These are phyloP conservation scores for Musca vetustissima DNA, from an alignment of 1,140 invertebrate species.

Conservation along the genomic window DNA sequence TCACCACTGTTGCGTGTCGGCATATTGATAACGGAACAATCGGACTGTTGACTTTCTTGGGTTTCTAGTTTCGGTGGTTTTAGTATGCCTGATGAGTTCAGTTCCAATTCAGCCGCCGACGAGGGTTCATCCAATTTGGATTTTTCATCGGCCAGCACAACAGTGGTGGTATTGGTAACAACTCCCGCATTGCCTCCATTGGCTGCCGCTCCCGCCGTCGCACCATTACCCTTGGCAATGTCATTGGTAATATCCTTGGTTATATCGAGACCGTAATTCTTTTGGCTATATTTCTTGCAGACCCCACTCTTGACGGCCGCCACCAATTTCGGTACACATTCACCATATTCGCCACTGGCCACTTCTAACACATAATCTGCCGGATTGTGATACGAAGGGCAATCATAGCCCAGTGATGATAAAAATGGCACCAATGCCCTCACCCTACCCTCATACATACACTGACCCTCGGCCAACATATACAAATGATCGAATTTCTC, in stretches of 20 bases:
- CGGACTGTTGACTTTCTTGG: constrained; percentile 48
- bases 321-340: constrained; percentile 81
- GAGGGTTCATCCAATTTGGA: constrained; percentile 24
- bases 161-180: constrained; percentile 31
- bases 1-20: constrained; percentile 20
- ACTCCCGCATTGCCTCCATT: constrained; percentile 1
- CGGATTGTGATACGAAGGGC: constrained; percentile 93
- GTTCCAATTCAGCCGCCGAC: constrained; percentile 14
- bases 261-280: constrained; percentile 41
- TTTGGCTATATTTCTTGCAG: constrained; percentile 65
- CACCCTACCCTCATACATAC: constrained; percentile 85
- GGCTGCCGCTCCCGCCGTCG: constrained; percentile 1
- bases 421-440: constrained; percentile 84
- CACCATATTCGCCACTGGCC: constrained; percentile 89
- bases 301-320: constrained; percentile 79
- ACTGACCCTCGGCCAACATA: constrained; percentile 86
- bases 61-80: constrained; percentile 41
- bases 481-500: constrained; percentile 95
- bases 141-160: constrained; percentile 45
- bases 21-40: constrained; percentile 55
- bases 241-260: constrained; percentile 57
- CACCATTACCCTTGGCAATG: constrained; percentile 53
- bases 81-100: constrained; percentile 22
- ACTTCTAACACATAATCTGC: constrained; percentile 96
- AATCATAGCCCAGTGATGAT: constrained; percentile 77